phyloP scores from a whole-genome alignment of 1,140 invertebrate species.

The Bradysia coprophila region DNA sequence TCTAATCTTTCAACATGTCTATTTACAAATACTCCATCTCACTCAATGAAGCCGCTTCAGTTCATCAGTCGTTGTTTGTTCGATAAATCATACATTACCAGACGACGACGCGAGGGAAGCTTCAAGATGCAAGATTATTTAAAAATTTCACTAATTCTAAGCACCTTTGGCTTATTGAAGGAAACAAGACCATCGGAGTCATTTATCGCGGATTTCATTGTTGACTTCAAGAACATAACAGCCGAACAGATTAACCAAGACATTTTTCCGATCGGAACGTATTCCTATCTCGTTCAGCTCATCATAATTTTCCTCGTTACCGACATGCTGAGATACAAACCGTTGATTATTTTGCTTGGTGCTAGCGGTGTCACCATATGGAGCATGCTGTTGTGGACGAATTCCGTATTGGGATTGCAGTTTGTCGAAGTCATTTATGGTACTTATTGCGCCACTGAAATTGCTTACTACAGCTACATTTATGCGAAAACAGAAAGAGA shows the following conservation, averaged over 20 bases:
- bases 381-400: constrained; percentile 49
- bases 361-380: constrained; percentile 47
- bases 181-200: constrained; percentile 64
- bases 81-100: no score
- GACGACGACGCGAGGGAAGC: no score
- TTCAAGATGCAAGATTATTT: constrained; percentile 39
- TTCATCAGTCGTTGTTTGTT: no score
- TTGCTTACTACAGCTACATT: constrained; percentile 85
- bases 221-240: constrained; percentile 36
- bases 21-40: no score
- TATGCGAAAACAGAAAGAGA: constrained; percentile 71
- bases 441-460: constrained; percentile 68
- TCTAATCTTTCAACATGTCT: no score
- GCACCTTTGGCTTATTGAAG: constrained; percentile 61
- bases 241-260: constrained; percentile 52
- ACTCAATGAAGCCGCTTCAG: no score
- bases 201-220: constrained; percentile 53
- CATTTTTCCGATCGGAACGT: constrained; percentile 60
- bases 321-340: constrained; percentile 66
- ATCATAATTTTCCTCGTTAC: constrained; percentile 62
- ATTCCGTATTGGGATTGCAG: constrained; percentile 39
- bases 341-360: constrained; percentile 59
- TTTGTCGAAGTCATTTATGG: constrained; percentile 53
- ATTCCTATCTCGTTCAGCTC: constrained; percentile 46
- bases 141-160: constrained; percentile 42